phyloP scores from a whole-genome alignment of 1,140 invertebrate species.

The Bombus difficillimus region DNA sequence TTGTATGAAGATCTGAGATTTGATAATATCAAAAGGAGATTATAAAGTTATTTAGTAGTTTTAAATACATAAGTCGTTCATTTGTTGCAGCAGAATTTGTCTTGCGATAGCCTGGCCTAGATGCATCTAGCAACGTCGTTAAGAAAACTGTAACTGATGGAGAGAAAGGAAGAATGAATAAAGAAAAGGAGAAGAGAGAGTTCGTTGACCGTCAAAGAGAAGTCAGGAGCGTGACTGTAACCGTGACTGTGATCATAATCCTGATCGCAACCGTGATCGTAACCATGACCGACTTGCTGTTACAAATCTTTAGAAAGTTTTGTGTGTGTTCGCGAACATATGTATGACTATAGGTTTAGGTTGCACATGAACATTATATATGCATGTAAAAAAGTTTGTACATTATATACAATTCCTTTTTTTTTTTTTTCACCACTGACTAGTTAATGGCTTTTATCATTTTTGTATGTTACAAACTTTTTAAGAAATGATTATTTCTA shows the following conservation, averaged over 20 bases:
- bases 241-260: constrained; percentile 66
- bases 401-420: background rate
- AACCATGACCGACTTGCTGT: constrained; percentile 77
- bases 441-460: background rate
- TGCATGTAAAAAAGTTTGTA: background rate
- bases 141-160: constrained; percentile 21
- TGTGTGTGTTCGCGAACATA: background rate
- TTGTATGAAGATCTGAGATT: background rate
- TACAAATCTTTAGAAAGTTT: constrained; percentile 46
- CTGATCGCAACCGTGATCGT: constrained; percentile 70
- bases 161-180: constrained; percentile 27
- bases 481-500: background rate
- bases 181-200: constrained; percentile 42
- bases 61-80: background rate
- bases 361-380: background rate
- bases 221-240: constrained; percentile 55
- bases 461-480: background rate
- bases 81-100: constrained; percentile 8
- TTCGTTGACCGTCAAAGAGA: constrained; percentile 64
- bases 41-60: background rate
- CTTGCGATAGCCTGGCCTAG: constrained; percentile 37
- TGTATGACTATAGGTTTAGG: background rate
- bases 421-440: background rate
- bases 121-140: constrained; percentile 24
- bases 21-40: background rate